Conservation (phyloP, 2,797 vertebrate species). For the Geotrypetes seraphini region DNA sequence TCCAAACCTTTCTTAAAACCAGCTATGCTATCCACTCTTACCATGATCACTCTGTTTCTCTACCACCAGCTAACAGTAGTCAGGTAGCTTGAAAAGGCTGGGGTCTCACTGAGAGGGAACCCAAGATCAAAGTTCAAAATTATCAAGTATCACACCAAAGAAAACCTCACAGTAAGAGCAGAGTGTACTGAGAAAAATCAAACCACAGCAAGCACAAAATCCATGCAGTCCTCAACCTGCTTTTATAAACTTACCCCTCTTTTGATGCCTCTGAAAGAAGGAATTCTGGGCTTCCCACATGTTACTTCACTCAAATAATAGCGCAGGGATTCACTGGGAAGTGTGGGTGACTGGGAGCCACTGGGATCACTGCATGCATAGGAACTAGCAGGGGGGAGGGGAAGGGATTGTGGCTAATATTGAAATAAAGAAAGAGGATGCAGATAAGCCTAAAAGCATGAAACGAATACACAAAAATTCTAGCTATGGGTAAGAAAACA, state of each 20-base stretch:
- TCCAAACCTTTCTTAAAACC: too few relatives aligned
- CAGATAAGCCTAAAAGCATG: conserved; percentile 64
- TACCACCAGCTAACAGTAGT: too few relatives aligned
- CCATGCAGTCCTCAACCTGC: conserved; percentile 49
- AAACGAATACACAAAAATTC: conserved; percentile 47
- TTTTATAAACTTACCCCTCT: conserved; percentile 84
- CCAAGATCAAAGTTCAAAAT: too few relatives aligned
- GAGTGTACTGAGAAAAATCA: conserved; percentile 58
- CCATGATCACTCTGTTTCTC: too few relatives aligned
- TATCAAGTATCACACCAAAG: too few relatives aligned
- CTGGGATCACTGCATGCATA: conserved; percentile 62
- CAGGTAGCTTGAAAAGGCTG: too few relatives aligned
- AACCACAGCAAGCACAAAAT: too few relatives aligned
- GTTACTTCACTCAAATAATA: conserved; percentile 90
- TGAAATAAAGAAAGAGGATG: conserved; percentile 61
- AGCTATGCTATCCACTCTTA: too few relatives aligned
- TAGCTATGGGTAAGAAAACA: conserved; percentile 45
- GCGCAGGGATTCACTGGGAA: conserved; percentile 81
- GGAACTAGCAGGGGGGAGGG: conserved; percentile 64
- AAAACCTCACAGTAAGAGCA: conserved; percentile 63
- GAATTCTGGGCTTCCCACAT: conserved; percentile 81
- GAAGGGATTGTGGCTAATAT: conserved; percentile 66
- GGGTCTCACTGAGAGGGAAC: too few relatives aligned
- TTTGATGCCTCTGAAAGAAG: conserved; percentile 83
- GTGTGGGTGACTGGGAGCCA: conserved; percentile 69